phyloP scores from a whole-genome alignment of 2,113 vertebrate species.

The Edolisoma coerulescens region DNA sequence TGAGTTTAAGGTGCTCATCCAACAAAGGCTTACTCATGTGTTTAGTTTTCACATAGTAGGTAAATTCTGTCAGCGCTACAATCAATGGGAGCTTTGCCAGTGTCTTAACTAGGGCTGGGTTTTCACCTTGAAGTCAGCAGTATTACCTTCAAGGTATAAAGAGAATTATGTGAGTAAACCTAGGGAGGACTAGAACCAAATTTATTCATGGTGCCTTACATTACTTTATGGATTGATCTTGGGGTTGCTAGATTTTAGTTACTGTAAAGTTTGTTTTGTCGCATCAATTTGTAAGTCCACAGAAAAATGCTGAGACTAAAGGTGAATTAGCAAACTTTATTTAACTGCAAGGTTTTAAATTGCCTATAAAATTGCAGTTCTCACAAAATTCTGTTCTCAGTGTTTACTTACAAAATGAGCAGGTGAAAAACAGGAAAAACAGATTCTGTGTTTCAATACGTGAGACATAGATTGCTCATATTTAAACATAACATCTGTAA shows the following conservation, averaged over 20 bases:
- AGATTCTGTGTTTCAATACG: neutral
- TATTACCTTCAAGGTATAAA: neutral
- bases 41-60: neutral
- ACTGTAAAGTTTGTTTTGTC: neutral
- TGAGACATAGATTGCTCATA: neutral
- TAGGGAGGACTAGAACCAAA: neutral
- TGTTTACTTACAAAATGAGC: neutral
- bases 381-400: neutral
- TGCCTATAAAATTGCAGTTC: neutral
- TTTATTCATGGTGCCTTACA: neutral
- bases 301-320: neutral
- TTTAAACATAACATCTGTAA: neutral
- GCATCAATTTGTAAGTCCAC: neutral
- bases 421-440: neutral
- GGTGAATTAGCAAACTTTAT: neutral
- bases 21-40: neutral
- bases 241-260: neutral
- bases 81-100: neutral
- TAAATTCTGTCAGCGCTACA: neutral
- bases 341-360: neutral
- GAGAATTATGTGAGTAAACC: neutral
- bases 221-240: neutral
- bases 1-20: neutral
- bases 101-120: neutral
- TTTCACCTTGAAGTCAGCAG: neutral